A percentile compares a stretch with the other conserved stretches of the same genome.
Evolutionary conservation across 2,888 invertebrate species (phyloP).

Genomic region (Calameuta filiformis): DNA sequence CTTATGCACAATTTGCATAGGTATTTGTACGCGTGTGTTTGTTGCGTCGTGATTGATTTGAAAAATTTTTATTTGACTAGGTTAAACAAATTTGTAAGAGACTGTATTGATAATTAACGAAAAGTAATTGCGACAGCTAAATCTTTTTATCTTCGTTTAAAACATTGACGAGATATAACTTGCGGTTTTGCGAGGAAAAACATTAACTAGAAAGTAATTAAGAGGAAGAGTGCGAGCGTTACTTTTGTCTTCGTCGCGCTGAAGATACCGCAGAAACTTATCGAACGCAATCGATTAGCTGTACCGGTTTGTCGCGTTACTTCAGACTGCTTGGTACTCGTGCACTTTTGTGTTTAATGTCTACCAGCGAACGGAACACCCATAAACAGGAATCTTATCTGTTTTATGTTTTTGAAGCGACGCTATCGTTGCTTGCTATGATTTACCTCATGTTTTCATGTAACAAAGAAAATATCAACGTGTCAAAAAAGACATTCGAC

Average conservation of each 20-base stretch:
- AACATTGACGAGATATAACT: neutral
- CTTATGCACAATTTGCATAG: neutral
- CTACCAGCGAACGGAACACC: neutral
- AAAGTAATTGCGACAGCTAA: neutral
- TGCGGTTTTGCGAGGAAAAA: neutral
- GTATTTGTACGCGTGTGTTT: neutral
- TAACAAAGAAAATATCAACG: neutral
- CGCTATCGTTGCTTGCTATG: neutral
- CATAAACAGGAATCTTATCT: neutral
- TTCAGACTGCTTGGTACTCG: neutral
- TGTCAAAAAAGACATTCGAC: neutral
- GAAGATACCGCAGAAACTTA: neutral
- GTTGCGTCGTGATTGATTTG: neutral
- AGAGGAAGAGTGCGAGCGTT: neutral
- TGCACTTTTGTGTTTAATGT: neutral
- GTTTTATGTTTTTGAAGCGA: neutral
- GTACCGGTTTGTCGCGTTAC: neutral
- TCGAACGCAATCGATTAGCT: neutral
- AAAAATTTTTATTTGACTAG: neutral
- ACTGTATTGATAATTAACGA: neutral
- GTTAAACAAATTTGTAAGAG: neutral
- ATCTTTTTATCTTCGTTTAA: neutral
- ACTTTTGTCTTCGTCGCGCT: neutral
- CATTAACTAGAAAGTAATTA: neutral
- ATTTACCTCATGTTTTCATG: neutral